Base-by-base conservation (phyloP, 2,797 vertebrate genomes). In the Orestias chungarensis region DNA sequence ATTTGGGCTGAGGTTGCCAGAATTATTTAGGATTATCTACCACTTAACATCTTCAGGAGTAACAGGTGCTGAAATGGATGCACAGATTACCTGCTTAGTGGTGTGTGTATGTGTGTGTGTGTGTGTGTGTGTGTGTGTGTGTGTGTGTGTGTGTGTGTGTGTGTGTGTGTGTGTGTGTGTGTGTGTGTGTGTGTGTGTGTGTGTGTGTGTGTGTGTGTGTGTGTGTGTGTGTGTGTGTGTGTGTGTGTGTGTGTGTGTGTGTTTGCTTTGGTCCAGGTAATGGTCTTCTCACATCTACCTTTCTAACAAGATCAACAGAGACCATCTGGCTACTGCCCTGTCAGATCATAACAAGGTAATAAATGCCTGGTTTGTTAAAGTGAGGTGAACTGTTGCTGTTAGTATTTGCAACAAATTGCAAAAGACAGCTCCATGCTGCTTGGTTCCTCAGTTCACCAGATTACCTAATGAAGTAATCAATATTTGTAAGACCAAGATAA, bases 231-330 rank as follows among this genome's bases (percentile, higher is more conserved):
- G n/a, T n/a, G n/a, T n/a, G n/a, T n/a, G n/a, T n/a, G 44, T 6
- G 44, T 6, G 44, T 20, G 79, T 11, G 17, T 40, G 66, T 64
- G 74, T 57, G 31, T 59, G 27, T 54, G 65, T 79, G 82, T 90
- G 88, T 93, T 92, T 94, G 88, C 87, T 85, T 82, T 87, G 85
- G 78, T 86, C 78, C 82, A 87, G 89, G 88, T 93, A 93, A 94
- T 93, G 87, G 88, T 82, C 83, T 82, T 88, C 89, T 91, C 82
- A 85, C 85, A 83, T 93, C 85, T 79, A 91, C 86, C 83, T 88
- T 89, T 83, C 78, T 89, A 89, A 92, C 89, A 90, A 91, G 90
- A 92, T 93, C 87, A 95, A 94, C 93, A 95, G 85, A 79, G 80
- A 89, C 92, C 92, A 93, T 92, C 93, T 94, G 93, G 87, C 90